phyloP scores from a whole-genome alignment of 2,888 invertebrate genomes.

The Bembecia ichneumoniformis region DNA sequence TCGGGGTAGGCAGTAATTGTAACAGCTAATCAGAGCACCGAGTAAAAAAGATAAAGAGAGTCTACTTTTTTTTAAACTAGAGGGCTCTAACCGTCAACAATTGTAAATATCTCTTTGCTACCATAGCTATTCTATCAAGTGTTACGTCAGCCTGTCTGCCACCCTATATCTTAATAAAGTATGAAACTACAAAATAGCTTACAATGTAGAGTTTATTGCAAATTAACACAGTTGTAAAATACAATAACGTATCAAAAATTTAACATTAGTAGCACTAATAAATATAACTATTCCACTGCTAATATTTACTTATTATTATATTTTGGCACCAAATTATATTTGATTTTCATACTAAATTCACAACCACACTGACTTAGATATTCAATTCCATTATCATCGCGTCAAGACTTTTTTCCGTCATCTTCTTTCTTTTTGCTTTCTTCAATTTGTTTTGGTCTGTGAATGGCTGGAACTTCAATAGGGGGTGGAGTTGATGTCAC shows the following conservation, averaged over 20 bases:
- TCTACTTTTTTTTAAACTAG: too few species aligned
- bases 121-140: too few species aligned
- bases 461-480: slow-evolving; percentile 53
- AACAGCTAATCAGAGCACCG: too few species aligned
- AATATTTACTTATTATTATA: not conserved
- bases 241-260: slow-evolving; percentile 1
- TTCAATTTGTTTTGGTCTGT: slow-evolving; percentile 38
- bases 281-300: not conserved
- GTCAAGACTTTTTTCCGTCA: slow-evolving; percentile 3
- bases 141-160: too few species aligned
- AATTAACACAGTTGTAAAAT: not conserved
- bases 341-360: not conserved
- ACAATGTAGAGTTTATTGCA: too few species aligned
- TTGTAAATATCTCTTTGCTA: too few species aligned
- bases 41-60: too few species aligned
- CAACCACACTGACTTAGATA: slow-evolving; percentile 4
- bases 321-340: slow-evolving; percentile 1
- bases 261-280: slow-evolving; percentile 18
- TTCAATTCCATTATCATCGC: slow-evolving; percentile 17
- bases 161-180: too few species aligned
- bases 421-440: slow-evolving; percentile 33
- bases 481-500: slow-evolving; percentile 57
- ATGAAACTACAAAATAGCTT: too few species aligned
- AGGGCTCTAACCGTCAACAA: too few species aligned
- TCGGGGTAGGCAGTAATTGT: too few species aligned